phyloP scores from a whole-genome alignment of 2,113 vertebrate genomes.

The Marmota monax region DNA sequence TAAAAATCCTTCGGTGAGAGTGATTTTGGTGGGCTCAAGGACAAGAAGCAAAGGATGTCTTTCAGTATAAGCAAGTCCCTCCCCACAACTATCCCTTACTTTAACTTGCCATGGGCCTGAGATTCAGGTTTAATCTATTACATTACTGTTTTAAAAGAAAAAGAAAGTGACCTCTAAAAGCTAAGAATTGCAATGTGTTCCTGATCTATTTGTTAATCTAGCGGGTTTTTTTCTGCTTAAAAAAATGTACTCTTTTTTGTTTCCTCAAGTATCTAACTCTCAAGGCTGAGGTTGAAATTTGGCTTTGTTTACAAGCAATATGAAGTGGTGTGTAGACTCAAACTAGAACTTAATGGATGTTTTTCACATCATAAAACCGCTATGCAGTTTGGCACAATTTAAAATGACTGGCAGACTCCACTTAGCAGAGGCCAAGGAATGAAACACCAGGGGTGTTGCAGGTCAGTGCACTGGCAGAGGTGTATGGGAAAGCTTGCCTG shows the following conservation, averaged over 20 bases:
- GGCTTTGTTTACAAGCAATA: constrained; percentile 76
- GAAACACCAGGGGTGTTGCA: constrained; percentile 80
- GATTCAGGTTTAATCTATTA: background rate
- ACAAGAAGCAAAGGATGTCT: background rate
- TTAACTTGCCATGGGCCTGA: background rate
- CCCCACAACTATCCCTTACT: accelerated
- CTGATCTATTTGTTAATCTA: background rate
- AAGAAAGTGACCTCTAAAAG: background rate
- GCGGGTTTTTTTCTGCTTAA: background rate
- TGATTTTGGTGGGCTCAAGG: background rate
- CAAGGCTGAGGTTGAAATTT: constrained; percentile 57
- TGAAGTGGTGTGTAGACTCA: constrained; percentile 71
- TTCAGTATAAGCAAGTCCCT: background rate
- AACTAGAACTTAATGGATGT: constrained; percentile 76
- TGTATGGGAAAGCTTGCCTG: constrained; percentile 68
- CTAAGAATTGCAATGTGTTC: background rate
- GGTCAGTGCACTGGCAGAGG: constrained; percentile 81
- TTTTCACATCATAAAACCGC: constrained; percentile 80
- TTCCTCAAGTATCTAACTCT: constrained; percentile 40
- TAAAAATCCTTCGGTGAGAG: background rate
- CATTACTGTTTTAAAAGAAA: background rate
- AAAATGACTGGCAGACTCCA: constrained; percentile 83
- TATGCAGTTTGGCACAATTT: constrained; percentile 78
- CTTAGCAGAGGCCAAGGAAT: constrained; percentile 80
- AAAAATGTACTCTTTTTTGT: constrained; percentile 26